These are phyloP conservation scores for Minunthozetes semirufus DNA, from an alignment of 2,888 invertebrate species.

Conservation along the genomic window DNA sequence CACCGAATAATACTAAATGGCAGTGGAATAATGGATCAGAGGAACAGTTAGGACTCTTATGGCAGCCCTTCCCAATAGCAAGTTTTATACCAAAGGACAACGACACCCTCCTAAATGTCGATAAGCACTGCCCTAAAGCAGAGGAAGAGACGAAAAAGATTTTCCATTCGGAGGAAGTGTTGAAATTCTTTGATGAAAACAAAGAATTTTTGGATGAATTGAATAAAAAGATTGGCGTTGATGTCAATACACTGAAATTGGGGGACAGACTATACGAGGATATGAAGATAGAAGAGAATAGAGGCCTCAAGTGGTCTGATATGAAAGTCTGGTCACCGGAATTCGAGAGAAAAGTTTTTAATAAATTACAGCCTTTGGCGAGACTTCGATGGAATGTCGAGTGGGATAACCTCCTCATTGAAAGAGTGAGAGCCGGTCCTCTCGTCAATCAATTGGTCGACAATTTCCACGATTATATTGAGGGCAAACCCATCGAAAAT, in stretches of 20 bases:
- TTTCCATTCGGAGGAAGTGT: background rate
- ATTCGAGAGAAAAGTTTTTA: conserved; percentile 8
- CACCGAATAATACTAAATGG: background rate
- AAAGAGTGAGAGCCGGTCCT: background rate
- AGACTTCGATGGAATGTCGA: conserved; percentile 8
- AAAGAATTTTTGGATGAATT: background rate
- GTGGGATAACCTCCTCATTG: background rate
- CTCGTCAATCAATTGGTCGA: conserved; percentile 11
- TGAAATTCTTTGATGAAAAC: conserved; percentile 6
- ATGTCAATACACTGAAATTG: background rate
- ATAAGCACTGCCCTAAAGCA: conserved; percentile 21
- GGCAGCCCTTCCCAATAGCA: conserved; percentile 24
- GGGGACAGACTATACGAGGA: background rate
- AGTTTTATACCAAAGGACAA: conserved; percentile 10
- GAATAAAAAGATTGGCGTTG: background rate
- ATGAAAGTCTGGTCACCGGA: background rate
- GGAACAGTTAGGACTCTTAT: background rate
- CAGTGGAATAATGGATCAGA: conserved; percentile 20
- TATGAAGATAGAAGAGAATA: conserved; percentile 12
- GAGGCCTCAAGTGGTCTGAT: conserved; percentile 33
- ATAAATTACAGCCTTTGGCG: background rate
- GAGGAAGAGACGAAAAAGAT: background rate
- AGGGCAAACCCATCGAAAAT: background rate
- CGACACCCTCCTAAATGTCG: conserved; percentile 13
- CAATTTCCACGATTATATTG: background rate